Percentiles rank a stretch among this genome's conserved stretches.
Evolutionary conservation across 2,797 vertebrate species (phyloP).

Genomic region (Natrix natrix): DNA sequence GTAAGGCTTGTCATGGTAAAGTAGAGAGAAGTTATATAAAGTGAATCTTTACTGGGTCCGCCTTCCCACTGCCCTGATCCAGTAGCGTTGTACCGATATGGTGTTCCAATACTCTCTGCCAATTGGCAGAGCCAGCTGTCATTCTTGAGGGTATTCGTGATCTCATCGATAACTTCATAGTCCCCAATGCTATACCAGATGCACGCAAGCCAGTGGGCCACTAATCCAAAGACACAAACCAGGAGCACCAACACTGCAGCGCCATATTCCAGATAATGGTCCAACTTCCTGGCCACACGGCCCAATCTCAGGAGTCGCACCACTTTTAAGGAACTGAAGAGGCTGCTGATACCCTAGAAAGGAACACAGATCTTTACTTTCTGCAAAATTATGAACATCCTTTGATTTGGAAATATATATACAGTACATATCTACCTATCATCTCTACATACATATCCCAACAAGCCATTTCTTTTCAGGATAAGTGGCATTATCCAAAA

Average conservation of each 20-base stretch:
- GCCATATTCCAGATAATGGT: slow-evolving; percentile 95
- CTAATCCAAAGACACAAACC: slow-evolving; percentile 94
- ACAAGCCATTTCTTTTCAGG: background rate
- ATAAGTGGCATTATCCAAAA: background rate
- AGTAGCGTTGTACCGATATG: slow-evolving; percentile 90
- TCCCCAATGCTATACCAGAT: slow-evolving; percentile 98
- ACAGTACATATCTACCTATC: background rate
- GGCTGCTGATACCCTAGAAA: slow-evolving; percentile 90
- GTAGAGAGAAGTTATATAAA: slow-evolving; percentile 96
- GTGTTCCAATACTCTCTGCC: slow-evolving; percentile 88
- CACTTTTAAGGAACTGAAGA: slow-evolving; percentile 96
- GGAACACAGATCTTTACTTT: slow-evolving; percentile 47
- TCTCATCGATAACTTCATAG: slow-evolving; percentile 93
- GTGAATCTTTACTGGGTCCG: slow-evolving; percentile 90
- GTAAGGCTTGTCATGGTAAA: slow-evolving; percentile 99
- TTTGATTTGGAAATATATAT: background rate
- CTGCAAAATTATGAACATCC: background rate
- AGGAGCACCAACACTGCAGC: slow-evolving; percentile 91
- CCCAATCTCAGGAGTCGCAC: slow-evolving; percentile 90
- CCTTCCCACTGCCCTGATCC: slow-evolving; percentile 92
- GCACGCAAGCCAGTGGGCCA: slow-evolving; percentile 96
- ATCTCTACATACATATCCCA: background rate
- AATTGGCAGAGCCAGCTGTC: slow-evolving; percentile 96
- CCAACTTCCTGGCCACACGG: slow-evolving; percentile 91
- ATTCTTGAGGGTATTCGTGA: slow-evolving; percentile 89